Evolutionary conservation across 2,113 vertebrate genomes (phyloP).

Genomic region (Micromys minutus): DNA sequence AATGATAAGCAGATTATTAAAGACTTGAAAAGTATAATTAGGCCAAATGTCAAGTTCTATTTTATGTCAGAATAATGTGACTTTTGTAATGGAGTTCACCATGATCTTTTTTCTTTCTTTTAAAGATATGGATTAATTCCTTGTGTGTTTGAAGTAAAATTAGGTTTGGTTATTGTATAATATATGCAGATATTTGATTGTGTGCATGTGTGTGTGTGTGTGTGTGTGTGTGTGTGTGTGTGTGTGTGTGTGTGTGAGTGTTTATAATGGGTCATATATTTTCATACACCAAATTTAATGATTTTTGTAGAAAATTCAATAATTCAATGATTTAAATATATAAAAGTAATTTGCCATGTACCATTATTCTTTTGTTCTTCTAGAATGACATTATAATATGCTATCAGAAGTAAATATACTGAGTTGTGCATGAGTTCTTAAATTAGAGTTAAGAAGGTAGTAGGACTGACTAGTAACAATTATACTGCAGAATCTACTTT

Average conservation of each 20-base stretch:
- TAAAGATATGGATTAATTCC: constrained; percentile 34
- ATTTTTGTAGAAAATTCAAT: constrained; percentile 46
- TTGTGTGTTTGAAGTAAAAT: constrained; percentile 37
- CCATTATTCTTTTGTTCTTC: constrained; percentile 64
- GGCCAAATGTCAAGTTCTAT: constrained; percentile 74
- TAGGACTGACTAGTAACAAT: background rate
- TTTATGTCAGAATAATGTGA: constrained; percentile 74
- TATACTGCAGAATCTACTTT: background rate
- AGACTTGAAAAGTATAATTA: constrained; percentile 76
- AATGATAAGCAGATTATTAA: constrained; percentile 77
- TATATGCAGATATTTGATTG: background rate
- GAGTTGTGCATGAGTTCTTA: constrained; percentile 51
- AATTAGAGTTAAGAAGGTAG: background rate
- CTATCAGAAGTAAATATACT: constrained; percentile 57
- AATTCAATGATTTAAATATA: constrained; percentile 65
- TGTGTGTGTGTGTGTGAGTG: background rate
- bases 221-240: background rate
- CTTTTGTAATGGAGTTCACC: constrained; percentile 67
- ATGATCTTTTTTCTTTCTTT: constrained; percentile 42
- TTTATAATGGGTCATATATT: background rate
- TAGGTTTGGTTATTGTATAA: background rate
- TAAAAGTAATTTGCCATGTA: constrained; percentile 36
- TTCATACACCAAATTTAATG: background rate
- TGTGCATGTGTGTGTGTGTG: background rate
- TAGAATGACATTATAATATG: constrained; percentile 46